These are phyloP conservation scores for Tadarida brasiliensis DNA, from an alignment of 2,797 vertebrate species.

Conservation along the genomic window DNA sequence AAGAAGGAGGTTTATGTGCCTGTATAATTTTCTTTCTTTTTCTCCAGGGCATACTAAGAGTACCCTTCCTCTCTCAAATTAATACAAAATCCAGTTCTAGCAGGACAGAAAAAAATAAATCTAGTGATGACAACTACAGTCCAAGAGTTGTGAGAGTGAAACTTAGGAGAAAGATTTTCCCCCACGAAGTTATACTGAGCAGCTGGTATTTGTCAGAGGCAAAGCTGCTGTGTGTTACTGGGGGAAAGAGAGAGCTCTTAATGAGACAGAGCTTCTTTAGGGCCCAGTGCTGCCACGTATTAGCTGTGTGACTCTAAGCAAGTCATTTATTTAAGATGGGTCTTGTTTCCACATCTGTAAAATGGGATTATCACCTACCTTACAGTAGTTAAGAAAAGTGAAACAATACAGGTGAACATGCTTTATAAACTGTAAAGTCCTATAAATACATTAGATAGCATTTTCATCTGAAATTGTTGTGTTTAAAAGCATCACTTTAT, in stretches of 20 bases:
- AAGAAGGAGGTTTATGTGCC: background rate
- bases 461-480: constrained; percentile 46
- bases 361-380: background rate
- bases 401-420: background rate
- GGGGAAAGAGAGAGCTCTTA: background rate
- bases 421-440: constrained; percentile 19
- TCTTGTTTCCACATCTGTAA: constrained; percentile 10
- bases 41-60: background rate
- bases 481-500: constrained; percentile 42
- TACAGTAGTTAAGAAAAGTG: background rate
- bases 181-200: background rate
- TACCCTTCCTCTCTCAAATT: background rate
- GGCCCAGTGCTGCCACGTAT: background rate
- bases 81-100: background rate
- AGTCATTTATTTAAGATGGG: background rate
- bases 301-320: background rate
- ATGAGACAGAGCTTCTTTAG: background rate
- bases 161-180: background rate
- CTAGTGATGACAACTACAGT: background rate
- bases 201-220: background rate
- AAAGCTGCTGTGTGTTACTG: background rate
- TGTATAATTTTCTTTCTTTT: background rate
- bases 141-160: background rate
- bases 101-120: constrained; percentile 5
- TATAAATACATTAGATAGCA: background rate